phyloP scores from a whole-genome alignment of 2,888 invertebrate species.

The Lamproptera curius region DNA sequence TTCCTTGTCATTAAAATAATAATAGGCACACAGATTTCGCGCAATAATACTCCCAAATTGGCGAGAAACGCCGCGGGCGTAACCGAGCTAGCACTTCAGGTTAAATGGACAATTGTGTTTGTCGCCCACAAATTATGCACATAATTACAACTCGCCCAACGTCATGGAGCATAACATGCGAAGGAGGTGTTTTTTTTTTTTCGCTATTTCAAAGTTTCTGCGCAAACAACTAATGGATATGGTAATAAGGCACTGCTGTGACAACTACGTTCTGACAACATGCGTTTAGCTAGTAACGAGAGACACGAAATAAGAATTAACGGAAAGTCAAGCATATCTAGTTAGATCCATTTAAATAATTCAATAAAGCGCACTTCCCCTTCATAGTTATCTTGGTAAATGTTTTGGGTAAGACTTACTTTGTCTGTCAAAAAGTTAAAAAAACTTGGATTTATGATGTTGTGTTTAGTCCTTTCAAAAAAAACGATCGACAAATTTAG shows the following conservation, averaged over 20 bases:
- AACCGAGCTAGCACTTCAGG: constrained; percentile 6
- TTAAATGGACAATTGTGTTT: constrained; percentile 24
- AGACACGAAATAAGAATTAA: no score
- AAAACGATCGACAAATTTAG: no score
- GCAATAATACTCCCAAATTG: constrained; percentile 15
- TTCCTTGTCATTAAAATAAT: constrained; percentile 7
- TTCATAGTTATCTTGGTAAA: no score
- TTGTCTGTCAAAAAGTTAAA: no score
- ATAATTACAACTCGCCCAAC: constrained; percentile 27
- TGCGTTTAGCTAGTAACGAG: no score
- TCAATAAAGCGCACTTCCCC: no score
- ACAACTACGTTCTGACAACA: no score
- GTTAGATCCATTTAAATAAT: no score
- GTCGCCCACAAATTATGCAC: constrained; percentile 31
- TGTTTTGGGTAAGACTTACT: no score
- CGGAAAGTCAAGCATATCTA: no score
- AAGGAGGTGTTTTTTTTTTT: constrained; percentile 1
- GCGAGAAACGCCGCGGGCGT: constrained; percentile 9
- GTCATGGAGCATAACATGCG: not conserved
- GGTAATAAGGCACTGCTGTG: not conserved
- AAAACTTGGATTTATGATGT: no score
- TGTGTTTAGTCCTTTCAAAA: no score
- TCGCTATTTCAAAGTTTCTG: not conserved
- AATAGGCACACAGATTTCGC: not conserved
- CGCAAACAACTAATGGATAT: not conserved